Conservation (phyloP, 2,888 invertebrate species). For the Holacanthella duospinosa region DNA sequence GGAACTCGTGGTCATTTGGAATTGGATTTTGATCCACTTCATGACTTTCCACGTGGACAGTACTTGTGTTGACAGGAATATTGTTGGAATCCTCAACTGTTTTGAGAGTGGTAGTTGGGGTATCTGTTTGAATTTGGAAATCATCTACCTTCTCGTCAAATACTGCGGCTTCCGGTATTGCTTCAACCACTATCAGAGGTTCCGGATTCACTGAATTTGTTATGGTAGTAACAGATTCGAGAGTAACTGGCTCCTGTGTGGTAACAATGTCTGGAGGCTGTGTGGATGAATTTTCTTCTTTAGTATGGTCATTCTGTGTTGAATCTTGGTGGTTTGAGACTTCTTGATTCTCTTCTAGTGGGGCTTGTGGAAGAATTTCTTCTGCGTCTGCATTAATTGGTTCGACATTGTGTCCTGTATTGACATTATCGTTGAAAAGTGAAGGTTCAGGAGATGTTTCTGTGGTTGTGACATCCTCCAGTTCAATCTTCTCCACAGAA, state of each 20-base stretch:
- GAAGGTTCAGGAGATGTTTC: constrained; percentile 2
- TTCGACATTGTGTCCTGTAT: too few species aligned
- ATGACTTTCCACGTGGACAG: neutral
- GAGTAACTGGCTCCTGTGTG: neutral
- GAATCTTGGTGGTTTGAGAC: neutral
- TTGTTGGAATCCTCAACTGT: neutral
- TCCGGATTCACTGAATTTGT: neutral
- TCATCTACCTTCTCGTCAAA: neutral
- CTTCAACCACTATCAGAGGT: neutral
- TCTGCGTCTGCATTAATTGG: too few species aligned
- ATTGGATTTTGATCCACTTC: constrained; percentile 2
- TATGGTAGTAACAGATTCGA: neutral
- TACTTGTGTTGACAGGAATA: neutral
- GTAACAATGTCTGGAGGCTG: neutral
- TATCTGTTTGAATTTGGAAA: neutral
- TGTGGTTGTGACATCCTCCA: neutral
- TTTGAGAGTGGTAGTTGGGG: neutral
- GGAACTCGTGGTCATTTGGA: constrained; percentile 4
- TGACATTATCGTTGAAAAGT: constrained; percentile 6
- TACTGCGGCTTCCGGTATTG: too few species aligned
- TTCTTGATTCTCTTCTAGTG: neutral
- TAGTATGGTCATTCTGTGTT: neutral
- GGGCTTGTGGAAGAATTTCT: too few species aligned
- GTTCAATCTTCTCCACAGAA: neutral
- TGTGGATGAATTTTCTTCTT: neutral